Conservation (phyloP, 2,888 invertebrate genomes). For the Sarcophaga subvicina region DNA sequence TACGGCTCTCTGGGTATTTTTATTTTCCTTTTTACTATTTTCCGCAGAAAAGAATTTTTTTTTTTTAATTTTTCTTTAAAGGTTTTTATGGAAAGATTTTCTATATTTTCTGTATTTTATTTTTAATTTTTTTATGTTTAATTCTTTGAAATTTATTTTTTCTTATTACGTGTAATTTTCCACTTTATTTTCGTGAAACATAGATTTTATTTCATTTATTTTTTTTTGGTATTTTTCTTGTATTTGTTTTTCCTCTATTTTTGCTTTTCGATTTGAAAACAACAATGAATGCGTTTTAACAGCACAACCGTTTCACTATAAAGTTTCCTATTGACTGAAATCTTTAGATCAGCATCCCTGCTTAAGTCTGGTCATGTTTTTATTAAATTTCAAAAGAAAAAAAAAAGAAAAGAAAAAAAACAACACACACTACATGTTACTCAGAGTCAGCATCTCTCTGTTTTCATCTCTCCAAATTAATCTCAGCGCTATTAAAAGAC, state of each 20-base stretch:
- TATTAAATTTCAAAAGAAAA: conserved; percentile 12
- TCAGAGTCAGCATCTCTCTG: conserved; percentile 22
- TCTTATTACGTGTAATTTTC: not conserved
- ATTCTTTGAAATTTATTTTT: not conserved
- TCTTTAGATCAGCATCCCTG: conserved; percentile 65
- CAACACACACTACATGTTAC: not conserved
- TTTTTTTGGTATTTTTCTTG: not conserved
- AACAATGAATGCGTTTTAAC: conserved; percentile 61
- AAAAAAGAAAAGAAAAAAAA: not conserved
- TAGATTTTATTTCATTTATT: not conserved
- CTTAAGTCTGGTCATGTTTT: conserved; percentile 54
- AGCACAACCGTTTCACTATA: conserved; percentile 79
- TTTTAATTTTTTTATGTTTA: not conserved
- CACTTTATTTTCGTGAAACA: not conserved
- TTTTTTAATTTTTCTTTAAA: not conserved
- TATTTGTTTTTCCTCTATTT: not conserved
- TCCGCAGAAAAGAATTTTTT: not conserved
- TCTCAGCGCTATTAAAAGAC: not conserved
- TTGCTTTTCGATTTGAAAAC: not conserved
- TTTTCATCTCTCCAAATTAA: conserved; percentile 18
- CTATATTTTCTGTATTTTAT: not conserved
- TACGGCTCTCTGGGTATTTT: not conserved
- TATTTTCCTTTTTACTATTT: not conserved
- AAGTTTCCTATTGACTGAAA: conserved; percentile 80
- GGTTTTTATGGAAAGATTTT: not conserved